phyloP scores from a whole-genome alignment of 2,888 invertebrate genomes.

The Megalurothrips usitatus region DNA sequence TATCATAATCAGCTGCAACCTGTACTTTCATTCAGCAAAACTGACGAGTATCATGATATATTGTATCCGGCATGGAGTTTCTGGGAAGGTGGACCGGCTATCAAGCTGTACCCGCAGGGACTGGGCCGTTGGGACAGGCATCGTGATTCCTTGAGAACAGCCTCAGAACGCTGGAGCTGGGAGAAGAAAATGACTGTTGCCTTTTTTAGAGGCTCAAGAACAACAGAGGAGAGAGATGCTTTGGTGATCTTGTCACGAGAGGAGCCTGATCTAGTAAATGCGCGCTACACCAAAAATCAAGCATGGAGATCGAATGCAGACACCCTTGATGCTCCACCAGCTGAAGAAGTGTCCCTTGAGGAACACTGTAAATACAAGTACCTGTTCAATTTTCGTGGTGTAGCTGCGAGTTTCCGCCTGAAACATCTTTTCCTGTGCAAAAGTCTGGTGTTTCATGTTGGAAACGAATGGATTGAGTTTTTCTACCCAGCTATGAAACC shows the following conservation, averaged over 20 bases:
- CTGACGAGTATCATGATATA: conserved; percentile 77
- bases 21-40: conserved; percentile 96
- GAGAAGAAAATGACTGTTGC: conserved; percentile 62
- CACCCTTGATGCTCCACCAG: conserved; percentile 77
- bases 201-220: conserved; percentile 93
- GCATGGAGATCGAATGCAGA: conserved; percentile 96
- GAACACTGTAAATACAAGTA: conserved; percentile 91
- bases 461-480: conserved; percentile 91
- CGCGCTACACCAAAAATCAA: conserved; percentile 95
- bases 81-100: conserved; percentile 98
- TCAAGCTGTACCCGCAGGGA: conserved; percentile 86
- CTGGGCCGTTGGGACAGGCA: conserved; percentile 91
- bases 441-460: conserved; percentile 90
- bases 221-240: conserved; percentile 84
- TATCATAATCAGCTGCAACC: conserved; percentile 63
- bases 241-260: conserved; percentile 75
- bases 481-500: conserved; percentile 86
- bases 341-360: conserved; percentile 80
- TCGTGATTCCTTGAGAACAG: conserved; percentile 63
- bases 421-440: conserved; percentile 92
- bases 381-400: conserved; percentile 93
- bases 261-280: conserved; percentile 75
- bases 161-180: conserved; percentile 69
- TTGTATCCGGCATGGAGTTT: conserved; percentile 97
- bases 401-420: conserved; percentile 94